phyloP scores from a whole-genome alignment of 2,797 vertebrate species.

The Chromis chromis region DNA sequence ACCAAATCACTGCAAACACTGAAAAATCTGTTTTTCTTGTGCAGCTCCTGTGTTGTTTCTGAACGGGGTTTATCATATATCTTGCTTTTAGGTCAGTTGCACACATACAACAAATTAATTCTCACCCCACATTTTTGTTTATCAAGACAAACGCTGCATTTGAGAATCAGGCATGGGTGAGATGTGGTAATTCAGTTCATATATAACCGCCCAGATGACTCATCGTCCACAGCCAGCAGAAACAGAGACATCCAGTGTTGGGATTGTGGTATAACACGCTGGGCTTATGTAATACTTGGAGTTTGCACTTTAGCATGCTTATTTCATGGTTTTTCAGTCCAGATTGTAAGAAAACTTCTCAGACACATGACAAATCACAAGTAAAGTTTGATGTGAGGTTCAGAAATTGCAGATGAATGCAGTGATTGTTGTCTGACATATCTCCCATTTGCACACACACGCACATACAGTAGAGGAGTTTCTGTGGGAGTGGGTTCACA shows the following conservation, averaged over 20 bases:
- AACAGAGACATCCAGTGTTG: slow-evolving; percentile 77
- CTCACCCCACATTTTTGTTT: slow-evolving; percentile 24
- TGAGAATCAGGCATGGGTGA: slow-evolving; percentile 51
- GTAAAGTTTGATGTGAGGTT: slow-evolving; percentile 14
- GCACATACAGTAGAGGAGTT: background rate
- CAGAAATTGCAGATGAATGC: slow-evolving; percentile 33
- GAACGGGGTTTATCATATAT: background rate
- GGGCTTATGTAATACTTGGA: slow-evolving; percentile 77
- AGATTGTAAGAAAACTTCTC: slow-evolving; percentile 21
- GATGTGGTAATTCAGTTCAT: slow-evolving; percentile 45
- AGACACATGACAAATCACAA: slow-evolving; percentile 38
- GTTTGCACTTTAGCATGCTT: slow-evolving; percentile 52
- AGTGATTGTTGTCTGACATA: background rate
- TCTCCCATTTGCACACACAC: slow-evolving; percentile 1
- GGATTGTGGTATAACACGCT: slow-evolving; percentile 28
- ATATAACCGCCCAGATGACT: slow-evolving; percentile 64
- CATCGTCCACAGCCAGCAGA: slow-evolving; percentile 46
- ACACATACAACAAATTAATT: background rate
- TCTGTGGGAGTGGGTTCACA: background rate
- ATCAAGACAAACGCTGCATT: slow-evolving; percentile 32
- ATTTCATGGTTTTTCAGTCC: slow-evolving; percentile 46
- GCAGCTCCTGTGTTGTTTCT: slow-evolving; percentile 4
- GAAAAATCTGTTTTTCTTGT: background rate
- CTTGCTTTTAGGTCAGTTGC: slow-evolving; percentile 1
- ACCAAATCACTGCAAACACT: background rate